phyloP scores from a whole-genome alignment of 2,888 invertebrate species.

The Carpatolechia fugitivella region DNA sequence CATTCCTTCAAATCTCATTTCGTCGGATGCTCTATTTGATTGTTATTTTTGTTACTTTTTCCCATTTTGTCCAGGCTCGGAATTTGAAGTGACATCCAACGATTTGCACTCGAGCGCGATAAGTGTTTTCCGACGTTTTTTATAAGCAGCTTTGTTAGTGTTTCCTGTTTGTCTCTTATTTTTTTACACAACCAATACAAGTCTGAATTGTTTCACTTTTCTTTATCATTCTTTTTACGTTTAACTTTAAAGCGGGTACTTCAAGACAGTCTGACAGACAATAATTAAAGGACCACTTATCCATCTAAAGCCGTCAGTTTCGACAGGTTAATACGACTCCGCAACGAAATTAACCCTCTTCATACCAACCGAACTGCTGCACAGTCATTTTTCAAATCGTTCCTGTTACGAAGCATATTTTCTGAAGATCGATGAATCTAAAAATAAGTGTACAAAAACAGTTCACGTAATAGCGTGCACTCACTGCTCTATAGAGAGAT shows the following conservation, averaged over 20 bases:
- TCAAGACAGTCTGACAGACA: conserved; percentile 11
- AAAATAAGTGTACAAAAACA: conserved; percentile 7
- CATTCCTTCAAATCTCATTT: conserved; percentile 78
- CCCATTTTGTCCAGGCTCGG: conserved; percentile 61
- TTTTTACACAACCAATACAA: conserved; percentile 26
- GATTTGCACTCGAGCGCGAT: conserved; percentile 75
- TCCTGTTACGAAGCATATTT: conserved; percentile 25
- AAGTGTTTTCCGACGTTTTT: conserved; percentile 75
- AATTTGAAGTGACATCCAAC: conserved; percentile 76
- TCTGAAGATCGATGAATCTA: conserved; percentile 13
- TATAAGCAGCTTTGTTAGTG: conserved; percentile 71
- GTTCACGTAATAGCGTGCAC: conserved; percentile 4
- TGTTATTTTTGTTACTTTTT: conserved; percentile 77
- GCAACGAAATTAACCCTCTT: conserved; percentile 35
- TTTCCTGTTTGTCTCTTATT: conserved; percentile 44
- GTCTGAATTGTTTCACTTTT: too few relatives aligned
- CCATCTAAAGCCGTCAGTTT: conserved; percentile 31
- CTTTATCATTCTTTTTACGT: too few relatives aligned
- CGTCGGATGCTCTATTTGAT: conserved; percentile 76
- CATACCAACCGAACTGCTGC: conserved; percentile 24
- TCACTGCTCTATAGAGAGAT: conserved; percentile 32
- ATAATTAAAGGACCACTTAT: conserved; percentile 30
- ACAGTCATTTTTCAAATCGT: conserved; percentile 30
- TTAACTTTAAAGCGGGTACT: too few relatives aligned
- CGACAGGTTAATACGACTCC: conserved; percentile 36